These are phyloP conservation scores for Eupithecia centaureata DNA, from an alignment of 2,888 invertebrate species.

Conservation along the genomic window DNA sequence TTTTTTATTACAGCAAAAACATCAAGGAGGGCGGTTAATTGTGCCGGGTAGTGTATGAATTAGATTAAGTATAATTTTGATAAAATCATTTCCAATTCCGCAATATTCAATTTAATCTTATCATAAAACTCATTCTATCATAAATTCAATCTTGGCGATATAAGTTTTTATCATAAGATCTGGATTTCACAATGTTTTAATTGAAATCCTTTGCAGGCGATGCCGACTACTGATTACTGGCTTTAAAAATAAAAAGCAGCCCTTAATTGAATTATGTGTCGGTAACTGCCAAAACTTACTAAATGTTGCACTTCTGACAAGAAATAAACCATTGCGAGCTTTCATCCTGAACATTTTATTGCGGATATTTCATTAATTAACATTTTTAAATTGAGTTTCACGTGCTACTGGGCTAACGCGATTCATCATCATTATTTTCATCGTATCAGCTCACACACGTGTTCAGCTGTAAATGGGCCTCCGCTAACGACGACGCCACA, in stretches of 20 bases:
- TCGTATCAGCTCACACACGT: no score
- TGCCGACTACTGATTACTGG: slow-evolving; percentile 57
- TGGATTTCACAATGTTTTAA: slow-evolving; percentile 64
- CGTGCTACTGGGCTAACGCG: background rate
- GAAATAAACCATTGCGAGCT: slow-evolving; percentile 23
- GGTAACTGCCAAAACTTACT: slow-evolving; percentile 48
- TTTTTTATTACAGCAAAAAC: no score
- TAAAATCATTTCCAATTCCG: slow-evolving; percentile 12
- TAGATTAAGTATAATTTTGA: background rate
- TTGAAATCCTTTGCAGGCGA: slow-evolving; percentile 54
- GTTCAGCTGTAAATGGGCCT: no score
- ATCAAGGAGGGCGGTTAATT: no score
- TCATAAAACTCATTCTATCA: slow-evolving; percentile 39
- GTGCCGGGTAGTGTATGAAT: no score
- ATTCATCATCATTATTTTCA: background rate
- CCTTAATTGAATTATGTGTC: slow-evolving; percentile 60
- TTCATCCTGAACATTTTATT: slow-evolving; percentile 16
- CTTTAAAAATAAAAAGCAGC: slow-evolving; percentile 35
- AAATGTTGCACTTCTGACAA: slow-evolving; percentile 47
- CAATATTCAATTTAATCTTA: slow-evolving; percentile 22
- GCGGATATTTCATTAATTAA: slow-evolving; percentile 9
- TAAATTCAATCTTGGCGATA: slow-evolving; percentile 46
- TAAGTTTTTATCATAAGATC: slow-evolving; percentile 42
- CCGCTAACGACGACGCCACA: no score
- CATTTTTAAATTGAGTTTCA: background rate